Evolutionary conservation across 1,140 invertebrate genomes (phyloP), one percentile per base, ranked within the genome.

Genomic region (Pissodes strobi): DNA sequence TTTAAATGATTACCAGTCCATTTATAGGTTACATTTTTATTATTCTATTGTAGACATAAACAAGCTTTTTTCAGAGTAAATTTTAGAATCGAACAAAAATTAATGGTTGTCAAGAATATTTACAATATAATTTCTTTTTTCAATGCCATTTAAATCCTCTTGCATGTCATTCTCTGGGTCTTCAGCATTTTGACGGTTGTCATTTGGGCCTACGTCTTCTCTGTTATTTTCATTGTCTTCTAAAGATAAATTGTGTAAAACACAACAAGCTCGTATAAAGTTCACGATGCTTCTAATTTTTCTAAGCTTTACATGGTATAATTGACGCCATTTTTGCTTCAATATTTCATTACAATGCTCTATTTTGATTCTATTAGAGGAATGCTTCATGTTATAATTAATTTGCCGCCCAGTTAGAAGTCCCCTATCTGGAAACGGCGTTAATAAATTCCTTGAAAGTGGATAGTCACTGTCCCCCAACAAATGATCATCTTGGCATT

Each of bases 261-360:
- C 62, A 39, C 62, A 65, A 19, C 62, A 68, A 1, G 55, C 66
- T 22, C 55, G 1, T 2, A 65, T 53, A 27, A 68, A 68, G 37
- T 68, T 60, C 41, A 49, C 55, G 30, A 52, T 45, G 5, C 22
- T 30, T 12, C 22, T 21, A 18, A 64, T 58, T 12, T 37, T 53
- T 19, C 45, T 48, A 6, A 64, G n/a, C 43, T 68, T 64, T 9
- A 64, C 37, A 59, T 62, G 58, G 39, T 69, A 64, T 5, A 71
- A 21, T 46, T 53, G 65, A 25, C 57, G 57, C 25, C 63, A 71
- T 21, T 60, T 56, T 39, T 57, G 59, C 43, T 57, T 69, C 15
- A 71, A 25, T 10, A 64, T 18, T 0, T 64, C 63, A 49, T 46
- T 46, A 9, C 43, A 46, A 21, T 46, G 43, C n/a, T n/a, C n/a